Percentiles rank a stretch among this genome's conserved stretches.
These are phyloP conservation scores for Todiramphus saurophagus DNA, from an alignment of 2,113 vertebrate genomes.

Conservation along the genomic window DNA sequence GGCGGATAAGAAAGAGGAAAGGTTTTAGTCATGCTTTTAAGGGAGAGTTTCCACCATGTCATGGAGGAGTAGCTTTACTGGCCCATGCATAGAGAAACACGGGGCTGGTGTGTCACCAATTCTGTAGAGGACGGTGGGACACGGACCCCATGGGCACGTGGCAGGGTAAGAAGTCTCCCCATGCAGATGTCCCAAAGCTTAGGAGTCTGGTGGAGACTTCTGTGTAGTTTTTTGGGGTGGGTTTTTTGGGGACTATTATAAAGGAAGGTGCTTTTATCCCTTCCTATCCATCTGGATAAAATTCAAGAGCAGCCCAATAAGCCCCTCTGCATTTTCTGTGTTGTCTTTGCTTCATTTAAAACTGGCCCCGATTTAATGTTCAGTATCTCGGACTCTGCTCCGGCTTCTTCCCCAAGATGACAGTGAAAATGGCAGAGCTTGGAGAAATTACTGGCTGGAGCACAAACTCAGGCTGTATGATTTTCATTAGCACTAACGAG, in stretches of 20 bases:
- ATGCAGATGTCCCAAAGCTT: neutral
- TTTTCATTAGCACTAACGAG: conserved; percentile 42
- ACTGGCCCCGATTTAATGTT: neutral
- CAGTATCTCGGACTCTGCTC: neutral
- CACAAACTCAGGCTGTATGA: neutral
- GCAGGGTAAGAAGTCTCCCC: neutral
- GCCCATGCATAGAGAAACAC: neutral
- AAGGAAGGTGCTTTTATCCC: neutral
- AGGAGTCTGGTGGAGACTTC: neutral
- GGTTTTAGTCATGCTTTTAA: neutral
- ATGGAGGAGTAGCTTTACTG: neutral
- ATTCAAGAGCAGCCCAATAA: neutral
- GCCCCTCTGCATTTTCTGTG: neutral
- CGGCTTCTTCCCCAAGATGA: neutral
- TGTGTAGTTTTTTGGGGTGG: neutral
- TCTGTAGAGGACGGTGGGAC: neutral
- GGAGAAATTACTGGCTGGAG: conserved; percentile 13
- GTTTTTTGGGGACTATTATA: neutral
- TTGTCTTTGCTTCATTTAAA: neutral
- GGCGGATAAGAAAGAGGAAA: neutral
- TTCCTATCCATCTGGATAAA: neutral
- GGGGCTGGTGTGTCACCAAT: neutral
- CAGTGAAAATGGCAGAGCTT: neutral
- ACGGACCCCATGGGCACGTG: fast-evolving
- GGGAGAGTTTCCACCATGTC: neutral